Evolutionary conservation across 2,888 invertebrate genomes (phyloP).

Genomic region (Cloeon dipterum): DNA sequence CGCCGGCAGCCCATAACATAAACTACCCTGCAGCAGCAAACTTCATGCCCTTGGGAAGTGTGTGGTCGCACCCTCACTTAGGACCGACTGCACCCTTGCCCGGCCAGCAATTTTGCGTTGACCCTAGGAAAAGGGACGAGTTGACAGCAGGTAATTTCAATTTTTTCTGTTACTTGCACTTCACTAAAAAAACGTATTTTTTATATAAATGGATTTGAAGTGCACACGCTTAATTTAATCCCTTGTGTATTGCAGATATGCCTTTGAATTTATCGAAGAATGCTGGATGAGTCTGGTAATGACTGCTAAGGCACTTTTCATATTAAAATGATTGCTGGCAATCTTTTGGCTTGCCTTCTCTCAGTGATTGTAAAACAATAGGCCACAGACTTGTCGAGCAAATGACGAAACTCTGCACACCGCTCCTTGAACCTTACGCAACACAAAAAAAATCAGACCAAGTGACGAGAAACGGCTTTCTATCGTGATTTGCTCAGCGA

Average conservation of each 20-base stretch:
- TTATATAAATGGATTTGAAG: too few species aligned
- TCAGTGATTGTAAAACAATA: too few species aligned
- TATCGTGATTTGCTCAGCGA: too few species aligned
- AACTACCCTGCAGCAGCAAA: slow-evolving; percentile 4
- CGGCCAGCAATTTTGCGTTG: slow-evolving; percentile 9
- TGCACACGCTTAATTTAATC: too few species aligned
- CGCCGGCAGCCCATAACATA: slow-evolving; percentile 1
- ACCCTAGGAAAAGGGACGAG: slow-evolving; percentile 3
- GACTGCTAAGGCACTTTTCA: too few species aligned
- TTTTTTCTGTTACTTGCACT: background rate
- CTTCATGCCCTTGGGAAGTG: slow-evolving; percentile 1
- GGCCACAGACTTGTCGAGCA: too few species aligned
- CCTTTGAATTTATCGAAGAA: slow-evolving; percentile 78
- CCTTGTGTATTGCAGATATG: slow-evolving; percentile 68
- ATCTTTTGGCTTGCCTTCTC: too few species aligned
- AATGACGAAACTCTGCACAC: too few species aligned
- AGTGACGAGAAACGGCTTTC: too few species aligned
- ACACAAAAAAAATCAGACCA: too few species aligned
- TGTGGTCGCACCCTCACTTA: background rate
- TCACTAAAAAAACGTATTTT: slow-evolving; percentile 5
- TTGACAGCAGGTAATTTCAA: slow-evolving; percentile 13
- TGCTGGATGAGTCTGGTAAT: slow-evolving; percentile 35
- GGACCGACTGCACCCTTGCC: slow-evolving; percentile 5
- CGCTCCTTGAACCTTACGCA: too few species aligned
- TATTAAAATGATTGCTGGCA: too few species aligned